Base-by-base conservation (phyloP, 2,888 invertebrate genomes). In the Eledona agricola region DNA sequence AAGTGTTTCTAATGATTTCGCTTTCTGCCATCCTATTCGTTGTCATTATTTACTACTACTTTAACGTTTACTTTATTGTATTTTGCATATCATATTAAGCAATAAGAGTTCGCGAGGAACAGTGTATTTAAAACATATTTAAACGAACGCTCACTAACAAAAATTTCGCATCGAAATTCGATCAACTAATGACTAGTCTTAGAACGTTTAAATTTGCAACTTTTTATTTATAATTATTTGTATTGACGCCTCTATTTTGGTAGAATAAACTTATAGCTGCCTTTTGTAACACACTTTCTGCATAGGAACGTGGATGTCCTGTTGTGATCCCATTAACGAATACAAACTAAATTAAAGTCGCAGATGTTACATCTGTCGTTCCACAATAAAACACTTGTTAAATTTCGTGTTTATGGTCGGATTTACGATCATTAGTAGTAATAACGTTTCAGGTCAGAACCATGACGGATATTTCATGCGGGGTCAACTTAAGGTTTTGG, bases 241-340 rank as follows among this genome's bases (percentile, higher is more conserved):
- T 67, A 66, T 55, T 58, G 57, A 65, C 63, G 69, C 69, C 65
- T 67, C 67, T 70, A 59, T 71, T 72, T 70, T 70, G 65, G 66
- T 72, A 72, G 70, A 72, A 71, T 72, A 72, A 72, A 74, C 67
- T 61, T 58, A 69, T 72, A 72, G 71, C 69, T 71, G 73, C 72
- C 70, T 73, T 74, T 73, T 72, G 70, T 65, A 23, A 23, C 6
- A 23, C n/a, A 23, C 23, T n/a, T n/a, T n/a, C n/a, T 9, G 23
- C 23, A 23, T 6, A 19, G 5, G 5, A 19, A 19, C 19, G n/a
- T n/a, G n/a, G n/a, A n/a, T n/a, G n/a, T n/a, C n/a, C n/a, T n/a
- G n/a, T n/a, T n/a, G n/a, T n/a, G n/a, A n/a, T n/a, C n/a, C n/a
- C n/a, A n/a, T n/a, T n/a, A n/a, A n/a, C n/a, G n/a, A n/a, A n/a